A percentile compares a stretch with the other conserved stretches of the same genome.
These are phyloP conservation scores for Marmota monax DNA, from an alignment of 2,113 vertebrate genomes.

Conservation along the genomic window DNA sequence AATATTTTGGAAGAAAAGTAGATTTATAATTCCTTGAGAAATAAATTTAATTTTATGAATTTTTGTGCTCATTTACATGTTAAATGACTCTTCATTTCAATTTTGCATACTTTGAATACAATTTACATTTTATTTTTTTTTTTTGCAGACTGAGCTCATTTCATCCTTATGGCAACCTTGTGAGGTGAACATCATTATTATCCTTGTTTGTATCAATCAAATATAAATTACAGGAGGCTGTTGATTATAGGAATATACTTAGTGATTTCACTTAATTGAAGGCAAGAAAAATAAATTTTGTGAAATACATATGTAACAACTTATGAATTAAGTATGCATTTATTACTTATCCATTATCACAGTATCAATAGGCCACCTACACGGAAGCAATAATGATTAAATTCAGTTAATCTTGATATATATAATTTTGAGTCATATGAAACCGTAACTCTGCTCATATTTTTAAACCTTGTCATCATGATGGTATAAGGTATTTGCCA, in stretches of 20 bases:
- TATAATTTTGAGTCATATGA: not conserved
- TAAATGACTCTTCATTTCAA: constrained; percentile 30
- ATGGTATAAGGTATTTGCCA: not conserved
- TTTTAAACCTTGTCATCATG: constrained; percentile 3
- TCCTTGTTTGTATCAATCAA: constrained; percentile 21
- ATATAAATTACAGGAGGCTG: constrained; percentile 56
- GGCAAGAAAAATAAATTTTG: constrained; percentile 60
- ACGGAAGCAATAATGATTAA: constrained; percentile 22
- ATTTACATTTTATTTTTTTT: constrained; percentile 14
- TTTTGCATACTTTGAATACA: constrained; percentile 6
- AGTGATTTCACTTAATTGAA: constrained; percentile 48
- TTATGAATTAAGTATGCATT: constrained; percentile 54
- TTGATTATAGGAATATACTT: constrained; percentile 50
- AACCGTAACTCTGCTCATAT: not conserved
- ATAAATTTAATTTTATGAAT: constrained; percentile 22
- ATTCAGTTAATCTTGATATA: not conserved
- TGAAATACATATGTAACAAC: not conserved
- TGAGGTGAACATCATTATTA: constrained; percentile 26
- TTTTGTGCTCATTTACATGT: constrained; percentile 46
- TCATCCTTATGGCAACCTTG: not conserved
- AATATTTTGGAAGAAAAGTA: constrained; percentile 18
- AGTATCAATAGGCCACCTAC: not conserved
- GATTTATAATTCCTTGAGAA: constrained; percentile 42
- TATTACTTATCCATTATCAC: not conserved
- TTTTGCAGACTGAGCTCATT: not conserved